Percentiles rank a stretch among this genome's conserved stretches.
Conservation (phyloP, 2,797 vertebrate genomes). For the Sebastes steindachneri region DNA sequence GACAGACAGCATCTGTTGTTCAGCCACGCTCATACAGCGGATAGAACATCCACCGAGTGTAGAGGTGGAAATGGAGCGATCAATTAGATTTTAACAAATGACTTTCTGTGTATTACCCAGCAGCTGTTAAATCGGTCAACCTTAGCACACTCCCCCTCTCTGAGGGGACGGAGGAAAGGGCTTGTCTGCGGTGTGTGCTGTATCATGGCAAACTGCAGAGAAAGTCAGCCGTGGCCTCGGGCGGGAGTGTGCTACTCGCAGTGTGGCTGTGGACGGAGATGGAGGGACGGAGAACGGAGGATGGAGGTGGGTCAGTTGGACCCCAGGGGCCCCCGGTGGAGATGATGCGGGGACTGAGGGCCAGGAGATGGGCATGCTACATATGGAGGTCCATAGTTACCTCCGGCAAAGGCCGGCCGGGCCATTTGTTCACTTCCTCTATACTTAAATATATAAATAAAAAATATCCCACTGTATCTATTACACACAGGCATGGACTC, state of each 20-base stretch:
- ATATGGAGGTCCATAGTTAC: conserved; percentile 78
- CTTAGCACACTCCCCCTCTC: conserved; percentile 66
- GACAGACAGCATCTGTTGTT: conserved; percentile 78
- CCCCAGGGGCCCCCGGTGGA: conserved; percentile 68
- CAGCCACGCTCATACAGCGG: conserved; percentile 47
- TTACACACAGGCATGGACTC: conserved; percentile 22
- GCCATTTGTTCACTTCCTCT: conserved; percentile 64
- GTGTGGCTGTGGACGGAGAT: conserved; percentile 65
- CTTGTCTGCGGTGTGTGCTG: conserved; percentile 69
- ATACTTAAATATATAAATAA: conserved; percentile 56
- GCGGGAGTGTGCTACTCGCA: conserved; percentile 54
- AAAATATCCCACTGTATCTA: conserved; percentile 43
- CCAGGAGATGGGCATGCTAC: conserved; percentile 60
- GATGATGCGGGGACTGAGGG: conserved; percentile 69
- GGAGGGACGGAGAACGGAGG: conserved; percentile 58
- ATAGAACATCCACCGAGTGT: conserved; percentile 70
- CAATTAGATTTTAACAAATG: conserved; percentile 87
- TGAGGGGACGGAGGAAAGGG: conserved; percentile 64
- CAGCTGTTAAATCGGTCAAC: conserved; percentile 85
- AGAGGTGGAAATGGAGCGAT: conserved; percentile 82
- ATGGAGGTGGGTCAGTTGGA: conserved; percentile 73
- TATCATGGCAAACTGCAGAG: conserved; percentile 79
- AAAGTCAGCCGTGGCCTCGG: conserved; percentile 84
- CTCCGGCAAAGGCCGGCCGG: conserved; percentile 75
- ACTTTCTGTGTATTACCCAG: conserved; percentile 84